A percentile compares a stretch with the other conserved stretches of the same genome.
Evolutionary conservation across 2,888 invertebrate genomes (phyloP).

Genomic region (Hoplodrina ambigua): DNA sequence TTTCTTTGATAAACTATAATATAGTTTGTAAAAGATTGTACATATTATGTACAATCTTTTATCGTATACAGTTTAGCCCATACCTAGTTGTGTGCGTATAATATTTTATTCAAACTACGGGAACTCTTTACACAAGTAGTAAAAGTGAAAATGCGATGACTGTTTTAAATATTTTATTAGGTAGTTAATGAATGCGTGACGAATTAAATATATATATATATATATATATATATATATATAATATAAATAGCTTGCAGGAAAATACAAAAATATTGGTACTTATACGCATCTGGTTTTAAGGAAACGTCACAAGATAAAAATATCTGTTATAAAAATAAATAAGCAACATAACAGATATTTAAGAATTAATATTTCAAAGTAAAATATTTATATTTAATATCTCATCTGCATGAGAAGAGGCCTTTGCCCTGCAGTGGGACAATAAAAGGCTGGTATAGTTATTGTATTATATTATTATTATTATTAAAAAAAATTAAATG

Average conservation of each 20-base stretch:
- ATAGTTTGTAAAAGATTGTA: too few species aligned
- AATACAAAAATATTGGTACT: conserved; percentile 9
- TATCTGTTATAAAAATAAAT: conserved; percentile 34
- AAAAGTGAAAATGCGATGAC: neutral
- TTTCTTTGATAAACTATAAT: too few species aligned
- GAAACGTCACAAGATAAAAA: conserved; percentile 25
- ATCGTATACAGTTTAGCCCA: too few species aligned
- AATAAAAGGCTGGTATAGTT: neutral
- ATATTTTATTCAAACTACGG: too few species aligned
- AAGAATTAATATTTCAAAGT: neutral
- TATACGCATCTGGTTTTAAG: conserved; percentile 20
- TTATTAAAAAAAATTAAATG: conserved; percentile 52
- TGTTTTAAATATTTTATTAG: conserved; percentile 37
- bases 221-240: too few species aligned
- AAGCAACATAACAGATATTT: conserved; percentile 10
- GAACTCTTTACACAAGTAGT: too few species aligned
- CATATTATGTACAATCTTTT: too few species aligned
- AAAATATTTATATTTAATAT: conserved; percentile 11
- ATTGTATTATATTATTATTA: neutral
- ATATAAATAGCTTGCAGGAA: conserved; percentile 10
- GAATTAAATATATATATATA: too few species aligned
- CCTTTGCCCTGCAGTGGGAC: neutral
- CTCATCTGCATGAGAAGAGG: neutral
- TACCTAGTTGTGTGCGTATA: too few species aligned
- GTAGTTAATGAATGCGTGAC: conserved; percentile 24